These are phyloP conservation scores for Anhinga anhinga DNA, from an alignment of 2,113 vertebrate genomes.

Conservation along the genomic window DNA sequence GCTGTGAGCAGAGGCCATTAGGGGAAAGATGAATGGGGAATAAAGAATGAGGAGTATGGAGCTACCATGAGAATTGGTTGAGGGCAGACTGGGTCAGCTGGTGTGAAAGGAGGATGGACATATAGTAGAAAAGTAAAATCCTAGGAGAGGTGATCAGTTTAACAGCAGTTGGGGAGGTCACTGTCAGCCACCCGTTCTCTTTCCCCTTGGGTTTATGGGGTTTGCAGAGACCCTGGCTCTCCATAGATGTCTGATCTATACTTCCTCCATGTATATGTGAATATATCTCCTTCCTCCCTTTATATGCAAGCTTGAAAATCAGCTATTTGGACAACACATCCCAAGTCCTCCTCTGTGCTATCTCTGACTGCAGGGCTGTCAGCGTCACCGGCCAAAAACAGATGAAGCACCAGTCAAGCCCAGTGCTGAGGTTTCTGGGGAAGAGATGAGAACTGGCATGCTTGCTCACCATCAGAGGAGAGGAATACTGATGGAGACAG, in stretches of 20 bases:
- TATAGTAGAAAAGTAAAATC: not conserved
- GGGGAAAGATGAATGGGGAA: not conserved
- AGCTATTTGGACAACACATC: not conserved
- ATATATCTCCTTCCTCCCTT: not conserved
- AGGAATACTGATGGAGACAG: not conserved
- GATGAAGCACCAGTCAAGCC: not conserved
- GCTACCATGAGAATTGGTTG: not conserved
- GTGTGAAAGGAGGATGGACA: not conserved
- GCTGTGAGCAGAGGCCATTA: not conserved
- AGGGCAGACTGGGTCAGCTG: not conserved
- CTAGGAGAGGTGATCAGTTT: not conserved
- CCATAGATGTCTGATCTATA: not conserved
- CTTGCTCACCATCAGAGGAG: not conserved
- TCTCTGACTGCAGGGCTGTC: not conserved
- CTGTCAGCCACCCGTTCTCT: not conserved
- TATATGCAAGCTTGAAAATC: not conserved
- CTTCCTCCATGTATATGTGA: not conserved
- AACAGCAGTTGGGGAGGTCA: not conserved
- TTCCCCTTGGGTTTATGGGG: not conserved
- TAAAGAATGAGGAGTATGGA: not conserved
- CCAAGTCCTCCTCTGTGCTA: not conserved
- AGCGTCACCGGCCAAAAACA: not conserved
- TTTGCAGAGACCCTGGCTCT: not conserved
- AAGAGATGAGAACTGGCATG: not conserved
- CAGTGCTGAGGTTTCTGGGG: not conserved